Evolutionary conservation across 2,113 vertebrate species (phyloP).

Genomic region (Ursus arctos): DNA sequence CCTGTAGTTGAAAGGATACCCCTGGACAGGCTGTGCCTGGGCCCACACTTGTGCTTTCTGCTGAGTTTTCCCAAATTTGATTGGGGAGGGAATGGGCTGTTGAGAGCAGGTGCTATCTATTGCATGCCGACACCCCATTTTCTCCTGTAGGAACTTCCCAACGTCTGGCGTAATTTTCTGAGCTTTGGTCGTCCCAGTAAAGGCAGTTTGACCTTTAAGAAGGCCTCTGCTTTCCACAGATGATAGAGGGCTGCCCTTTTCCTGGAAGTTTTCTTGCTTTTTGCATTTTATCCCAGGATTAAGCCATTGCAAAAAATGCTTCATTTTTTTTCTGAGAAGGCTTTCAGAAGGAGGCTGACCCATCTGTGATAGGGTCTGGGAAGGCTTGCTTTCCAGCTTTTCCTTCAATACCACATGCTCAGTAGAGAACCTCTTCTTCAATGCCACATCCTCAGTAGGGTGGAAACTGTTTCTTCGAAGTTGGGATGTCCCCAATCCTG

Average conservation of each 20-base stretch:
- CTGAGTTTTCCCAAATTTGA: not conserved
- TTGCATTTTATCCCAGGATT: not conserved
- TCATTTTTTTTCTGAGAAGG: not conserved
- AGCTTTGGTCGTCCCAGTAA: not conserved
- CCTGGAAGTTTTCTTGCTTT: not conserved
- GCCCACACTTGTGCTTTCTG: not conserved
- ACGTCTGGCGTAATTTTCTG: not conserved
- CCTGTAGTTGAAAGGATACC: not conserved
- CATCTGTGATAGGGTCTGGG: too few relatives aligned
- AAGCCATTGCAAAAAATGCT: not conserved
- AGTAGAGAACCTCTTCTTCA: too few relatives aligned
- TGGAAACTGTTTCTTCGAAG: not conserved
- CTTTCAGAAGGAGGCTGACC: not conserved
- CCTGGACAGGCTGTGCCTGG: not conserved
- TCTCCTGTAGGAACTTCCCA: not conserved
- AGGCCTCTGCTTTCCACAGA: not conserved
- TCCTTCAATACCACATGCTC: not conserved
- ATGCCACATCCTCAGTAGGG: not conserved
- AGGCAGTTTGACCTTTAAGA: not conserved
- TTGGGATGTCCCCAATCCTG: not conserved
- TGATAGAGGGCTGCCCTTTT: not conserved
- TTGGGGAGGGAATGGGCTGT: not conserved
- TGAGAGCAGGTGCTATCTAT: not conserved
- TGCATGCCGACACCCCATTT: not conserved
- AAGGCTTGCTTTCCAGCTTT: not conserved